Base-by-base conservation (phyloP, 2,888 invertebrate species). In the Leptopilina myrica region DNA sequence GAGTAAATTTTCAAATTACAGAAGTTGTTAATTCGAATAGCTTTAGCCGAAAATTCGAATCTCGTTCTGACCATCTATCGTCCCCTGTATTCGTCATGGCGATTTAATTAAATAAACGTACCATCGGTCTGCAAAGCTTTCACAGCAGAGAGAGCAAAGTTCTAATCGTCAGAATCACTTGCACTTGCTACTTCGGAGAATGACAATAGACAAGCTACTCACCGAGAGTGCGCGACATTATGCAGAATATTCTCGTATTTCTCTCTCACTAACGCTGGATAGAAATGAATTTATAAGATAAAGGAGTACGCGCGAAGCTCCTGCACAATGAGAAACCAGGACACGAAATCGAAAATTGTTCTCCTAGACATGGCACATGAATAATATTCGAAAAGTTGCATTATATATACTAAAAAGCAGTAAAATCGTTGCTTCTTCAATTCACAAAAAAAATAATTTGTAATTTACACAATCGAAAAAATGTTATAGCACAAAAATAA, bases 131-230 rank as follows among this genome's bases (percentile, higher is more conserved):
- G 67, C 26, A 15, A 49, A 67, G 49, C 49, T 67, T 20, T 67
- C 67, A 46, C 20, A 12, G 49, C 1, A 26, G 67, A 49, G 49
- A 67, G 67, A 67, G 49, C 67, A 26, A 69, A 53, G 67, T 69
- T 69, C 49, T 53, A 69, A 69, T 69, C 67, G 67, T 69, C 49
- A 46, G 67, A 69, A 69, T 69, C 26, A 69, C 67, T 69, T 69
- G 67, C 26, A 69, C 49, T 69, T 49, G 14, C 49, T 53, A 46
- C 49, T 53, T 69, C 26, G 2, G 67, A 69, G 49, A 53, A 53
- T 53, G 46, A 69, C 49, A 53, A 69, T 53, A 69, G 67, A 69
- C 49, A 69, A 67, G 46, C 66, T 59, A 62, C 46, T 49, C 26
- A 20, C 67, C 14, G 15, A 69, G 67, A 69, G 67, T 26, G 49